A percentile compares a stretch with the other conserved stretches of the same genome.
These are phyloP conservation scores for Tineola bisselliella DNA, from an alignment of 2,888 invertebrate genomes.

Conservation along the genomic window DNA sequence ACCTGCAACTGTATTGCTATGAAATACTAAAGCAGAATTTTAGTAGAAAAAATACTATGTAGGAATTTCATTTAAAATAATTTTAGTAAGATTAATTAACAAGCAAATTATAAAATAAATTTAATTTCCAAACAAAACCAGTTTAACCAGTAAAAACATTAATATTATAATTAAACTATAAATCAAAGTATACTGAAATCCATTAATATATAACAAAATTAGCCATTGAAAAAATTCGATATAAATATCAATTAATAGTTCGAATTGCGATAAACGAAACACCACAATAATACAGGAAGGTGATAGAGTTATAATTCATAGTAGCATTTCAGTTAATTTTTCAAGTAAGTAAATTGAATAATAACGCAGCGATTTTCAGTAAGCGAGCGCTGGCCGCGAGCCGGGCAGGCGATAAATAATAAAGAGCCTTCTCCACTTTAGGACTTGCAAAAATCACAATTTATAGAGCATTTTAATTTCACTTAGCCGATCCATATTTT, in stretches of 20 bases:
- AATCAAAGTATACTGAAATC: too few relatives aligned
- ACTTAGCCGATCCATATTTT: conserved; percentile 69
- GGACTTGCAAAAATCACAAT: conserved; percentile 69
- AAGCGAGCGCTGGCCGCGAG: conserved; percentile 53
- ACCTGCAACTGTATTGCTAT: conserved; percentile 2
- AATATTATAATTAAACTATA: too few relatives aligned
- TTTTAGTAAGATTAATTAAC: too few relatives aligned
- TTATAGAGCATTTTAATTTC: conserved; percentile 69
- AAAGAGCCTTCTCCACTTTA: conserved; percentile 68
- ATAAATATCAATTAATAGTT: too few relatives aligned
- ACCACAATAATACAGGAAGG: background rate
- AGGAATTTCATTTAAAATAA: too few relatives aligned
- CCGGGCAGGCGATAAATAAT: conserved; percentile 61
- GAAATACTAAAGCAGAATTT: background rate
- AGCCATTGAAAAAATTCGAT: too few relatives aligned
- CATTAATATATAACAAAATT: too few relatives aligned
- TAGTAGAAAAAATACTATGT: background rate
- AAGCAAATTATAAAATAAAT: too few relatives aligned
- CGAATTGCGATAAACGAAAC: background rate
- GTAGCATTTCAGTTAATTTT: conserved; percentile 39
- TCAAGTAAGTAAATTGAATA: conserved; percentile 57
- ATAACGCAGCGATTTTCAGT: conserved; percentile 60
- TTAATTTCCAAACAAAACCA: too few relatives aligned
- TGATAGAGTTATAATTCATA: conserved; percentile 15
- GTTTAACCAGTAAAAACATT: too few relatives aligned